Evolutionary conservation across 1,140 invertebrate species (phyloP).

Genomic region (Drosophila ambigua): DNA sequence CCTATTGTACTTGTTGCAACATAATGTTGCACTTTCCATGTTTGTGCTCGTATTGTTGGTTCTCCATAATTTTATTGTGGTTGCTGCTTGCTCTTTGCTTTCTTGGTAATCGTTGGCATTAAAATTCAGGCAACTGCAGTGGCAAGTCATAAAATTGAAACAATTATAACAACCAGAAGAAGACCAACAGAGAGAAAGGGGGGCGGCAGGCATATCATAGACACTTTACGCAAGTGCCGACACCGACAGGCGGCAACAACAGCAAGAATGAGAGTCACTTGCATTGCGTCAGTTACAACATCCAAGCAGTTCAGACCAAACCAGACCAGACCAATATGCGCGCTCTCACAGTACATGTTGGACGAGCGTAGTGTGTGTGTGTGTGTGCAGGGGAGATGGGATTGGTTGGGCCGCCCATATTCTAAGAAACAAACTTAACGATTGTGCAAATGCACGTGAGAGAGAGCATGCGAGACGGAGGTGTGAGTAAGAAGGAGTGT

Average conservation of each 20-base stretch:
- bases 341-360: conserved; percentile 22
- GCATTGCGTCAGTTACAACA: conserved; percentile 59
- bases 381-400: conserved; percentile 11
- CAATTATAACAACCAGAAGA: conserved; percentile 51
- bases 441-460: conserved; percentile 74
- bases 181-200: not conserved
- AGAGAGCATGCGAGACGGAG: conserved; percentile 6
- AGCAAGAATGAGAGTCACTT: conserved; percentile 39
- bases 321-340: conserved; percentile 41
- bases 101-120: conserved; percentile 67
- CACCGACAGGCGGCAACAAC: conserved; percentile 34
- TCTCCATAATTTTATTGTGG: too few relatives aligned
- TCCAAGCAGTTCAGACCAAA: conserved; percentile 11
- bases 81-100: conserved; percentile 21
- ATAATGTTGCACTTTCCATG: too few relatives aligned
- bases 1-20: too few relatives aligned
- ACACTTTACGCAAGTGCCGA: conserved; percentile 75
- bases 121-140: conserved; percentile 77
- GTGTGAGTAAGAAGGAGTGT: not conserved
- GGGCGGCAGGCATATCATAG: conserved; percentile 36
- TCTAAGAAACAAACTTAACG: conserved; percentile 58
- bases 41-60: too few relatives aligned
- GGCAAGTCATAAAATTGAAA: conserved; percentile 68
- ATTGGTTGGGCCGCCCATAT: conserved; percentile 24
- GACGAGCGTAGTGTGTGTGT: not conserved